Evolutionary conservation across 1,140 invertebrate genomes (phyloP).

Genomic region (Tachypleus tridentatus): DNA sequence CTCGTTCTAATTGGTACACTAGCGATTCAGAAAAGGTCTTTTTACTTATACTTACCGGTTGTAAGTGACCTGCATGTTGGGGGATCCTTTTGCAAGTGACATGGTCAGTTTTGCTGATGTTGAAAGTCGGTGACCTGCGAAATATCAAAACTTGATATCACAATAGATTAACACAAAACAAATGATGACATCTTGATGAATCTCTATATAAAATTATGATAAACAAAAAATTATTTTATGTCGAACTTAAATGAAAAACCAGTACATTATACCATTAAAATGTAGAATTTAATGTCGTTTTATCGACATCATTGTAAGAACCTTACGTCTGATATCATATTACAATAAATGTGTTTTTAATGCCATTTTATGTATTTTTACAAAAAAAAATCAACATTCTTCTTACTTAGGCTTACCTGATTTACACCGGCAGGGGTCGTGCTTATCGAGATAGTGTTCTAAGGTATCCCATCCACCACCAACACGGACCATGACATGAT

Average conservation of each 20-base stretch:
- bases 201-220: neutral
- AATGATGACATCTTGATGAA: neutral
- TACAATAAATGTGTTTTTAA: neutral
- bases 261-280: neutral
- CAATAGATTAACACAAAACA: neutral
- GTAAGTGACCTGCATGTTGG: conserved; percentile 54
- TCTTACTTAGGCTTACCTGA: conserved; percentile 36
- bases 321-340: neutral
- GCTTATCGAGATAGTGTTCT: conserved; percentile 88
- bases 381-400: conserved; percentile 2
- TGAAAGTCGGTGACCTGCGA: conserved; percentile 23
- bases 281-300: no score
- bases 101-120: conserved; percentile 20
- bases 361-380: neutral
- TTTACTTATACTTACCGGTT: conserved; percentile 45
- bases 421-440: conserved; percentile 86
- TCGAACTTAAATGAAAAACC: conserved; percentile 1
- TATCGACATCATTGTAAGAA: neutral
- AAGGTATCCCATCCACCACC: conserved; percentile 96
- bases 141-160: neutral
- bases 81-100: conserved; percentile 38
- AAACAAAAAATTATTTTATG: neutral
- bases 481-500: conserved; percentile 95
- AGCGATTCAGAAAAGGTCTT: no score
- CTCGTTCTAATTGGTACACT: no score